These are phyloP conservation scores for Diloba caeruleocephala DNA, from an alignment of 2,888 invertebrate genomes.

Conservation along the genomic window DNA sequence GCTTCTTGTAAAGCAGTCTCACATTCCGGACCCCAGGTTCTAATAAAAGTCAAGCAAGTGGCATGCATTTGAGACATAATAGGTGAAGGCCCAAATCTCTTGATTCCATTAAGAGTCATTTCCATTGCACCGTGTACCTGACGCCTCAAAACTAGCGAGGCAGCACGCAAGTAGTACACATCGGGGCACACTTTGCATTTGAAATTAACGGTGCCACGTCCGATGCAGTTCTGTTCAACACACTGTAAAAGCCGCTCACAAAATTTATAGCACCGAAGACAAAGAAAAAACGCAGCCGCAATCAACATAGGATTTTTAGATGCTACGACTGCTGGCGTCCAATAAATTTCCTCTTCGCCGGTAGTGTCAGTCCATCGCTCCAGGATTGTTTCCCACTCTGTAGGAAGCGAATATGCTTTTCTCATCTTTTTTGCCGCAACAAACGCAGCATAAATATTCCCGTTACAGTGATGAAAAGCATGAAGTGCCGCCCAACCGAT, in stretches of 20 bases:
- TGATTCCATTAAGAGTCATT: slow-evolving; percentile 64
- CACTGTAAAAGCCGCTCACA: slow-evolving; percentile 72
- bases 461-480: slow-evolving; percentile 70
- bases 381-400: slow-evolving; percentile 74
- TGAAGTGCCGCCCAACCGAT: slow-evolving; percentile 84
- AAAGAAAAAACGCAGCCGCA: slow-evolving; percentile 82
- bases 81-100: slow-evolving; percentile 72
- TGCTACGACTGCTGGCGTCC: slow-evolving; percentile 70
- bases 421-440: slow-evolving; percentile 79
- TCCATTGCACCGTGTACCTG: slow-evolving; percentile 67
- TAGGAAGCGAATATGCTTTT: slow-evolving; percentile 72
- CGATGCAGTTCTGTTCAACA: slow-evolving; percentile 69
- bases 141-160: slow-evolving; percentile 68
- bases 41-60: slow-evolving; percentile 66
- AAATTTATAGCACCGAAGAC: slow-evolving; percentile 78
- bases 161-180: slow-evolving; percentile 73
- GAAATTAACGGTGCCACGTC: slow-evolving; percentile 62
- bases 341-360: slow-evolving; percentile 80
- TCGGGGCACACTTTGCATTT: slow-evolving; percentile 59
- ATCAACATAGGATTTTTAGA: slow-evolving; percentile 73
- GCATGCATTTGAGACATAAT: slow-evolving; percentile 76
- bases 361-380: slow-evolving; percentile 74
- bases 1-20: slow-evolving; percentile 67
- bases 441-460: slow-evolving; percentile 70
- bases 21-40: slow-evolving; percentile 76